Percentiles rank a stretch among this genome's conserved stretches.
These are phyloP conservation scores for Phenganax marumi DNA, from an alignment of 92 coral and sea anemone genomes.

Conservation along the genomic window DNA sequence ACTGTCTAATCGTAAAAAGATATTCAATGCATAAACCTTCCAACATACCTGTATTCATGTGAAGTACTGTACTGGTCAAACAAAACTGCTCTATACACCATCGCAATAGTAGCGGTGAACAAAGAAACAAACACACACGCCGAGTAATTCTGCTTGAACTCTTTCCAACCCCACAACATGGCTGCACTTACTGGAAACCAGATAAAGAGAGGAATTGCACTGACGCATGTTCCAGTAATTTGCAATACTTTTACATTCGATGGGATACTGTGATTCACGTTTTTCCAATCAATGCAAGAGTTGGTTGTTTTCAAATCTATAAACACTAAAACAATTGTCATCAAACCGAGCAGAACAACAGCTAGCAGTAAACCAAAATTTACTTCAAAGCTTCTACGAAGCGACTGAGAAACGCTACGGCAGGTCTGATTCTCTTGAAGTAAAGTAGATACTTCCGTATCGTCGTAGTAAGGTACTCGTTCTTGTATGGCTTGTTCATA, in stretches of 20 bases:
- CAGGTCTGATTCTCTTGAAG: background rate
- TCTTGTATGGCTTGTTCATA: background rate
- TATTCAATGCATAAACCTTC: too few relatives aligned
- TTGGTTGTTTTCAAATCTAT: background rate
- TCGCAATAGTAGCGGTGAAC: background rate
- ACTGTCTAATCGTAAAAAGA: too few relatives aligned
- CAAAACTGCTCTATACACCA: background rate
- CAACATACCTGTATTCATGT: background rate
- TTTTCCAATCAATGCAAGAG: background rate
- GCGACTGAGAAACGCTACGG: background rate
- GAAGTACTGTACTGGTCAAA: background rate
- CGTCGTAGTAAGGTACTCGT: background rate
- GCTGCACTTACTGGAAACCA: constrained; percentile 3
- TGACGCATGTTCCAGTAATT: background rate
- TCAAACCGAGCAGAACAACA: background rate
- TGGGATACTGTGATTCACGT: background rate
- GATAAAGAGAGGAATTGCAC: background rate
- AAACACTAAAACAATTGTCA: background rate
- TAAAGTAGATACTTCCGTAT: background rate
- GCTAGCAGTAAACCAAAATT: background rate
- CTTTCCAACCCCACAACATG: constrained; percentile 8
- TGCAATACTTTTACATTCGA: background rate
- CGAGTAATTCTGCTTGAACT: background rate
- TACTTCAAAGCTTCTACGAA: background rate
- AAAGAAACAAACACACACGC: background rate